phyloP scores from a whole-genome alignment of 2,888 invertebrate species.

The Himalopsyche anomala region DNA sequence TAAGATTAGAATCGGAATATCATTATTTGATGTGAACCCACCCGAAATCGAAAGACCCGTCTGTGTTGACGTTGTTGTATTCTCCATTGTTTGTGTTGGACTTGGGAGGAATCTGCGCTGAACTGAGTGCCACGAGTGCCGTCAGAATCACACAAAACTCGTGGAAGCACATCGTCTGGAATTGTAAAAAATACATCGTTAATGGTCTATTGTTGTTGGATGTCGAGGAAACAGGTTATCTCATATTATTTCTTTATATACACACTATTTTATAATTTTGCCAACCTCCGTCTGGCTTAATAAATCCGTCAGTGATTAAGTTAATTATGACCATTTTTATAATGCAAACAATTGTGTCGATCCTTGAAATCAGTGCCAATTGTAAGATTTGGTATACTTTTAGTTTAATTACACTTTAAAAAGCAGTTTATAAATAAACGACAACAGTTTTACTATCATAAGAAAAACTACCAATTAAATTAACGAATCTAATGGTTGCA shows the following conservation, averaged over 20 bases:
- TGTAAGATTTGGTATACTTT: too few species aligned
- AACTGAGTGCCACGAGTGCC: slow-evolving; percentile 51
- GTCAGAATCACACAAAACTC: slow-evolving; percentile 36
- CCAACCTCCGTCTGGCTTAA: background rate
- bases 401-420: too few species aligned
- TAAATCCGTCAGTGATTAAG: background rate
- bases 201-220: slow-evolving; percentile 42
- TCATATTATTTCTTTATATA: slow-evolving; percentile 17
- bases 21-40: slow-evolving; percentile 67
- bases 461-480: too few species aligned
- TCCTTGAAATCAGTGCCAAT: background rate
- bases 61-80: slow-evolving; percentile 81
- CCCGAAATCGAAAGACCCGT: slow-evolving; percentile 88
- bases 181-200: slow-evolving; percentile 32
- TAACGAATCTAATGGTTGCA: too few species aligned
- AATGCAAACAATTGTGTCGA: background rate
- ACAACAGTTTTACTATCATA: too few species aligned
- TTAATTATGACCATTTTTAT: slow-evolving; percentile 14
- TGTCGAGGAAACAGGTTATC: slow-evolving; percentile 24
- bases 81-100: slow-evolving; percentile 77
- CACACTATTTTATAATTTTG: slow-evolving; percentile 1
- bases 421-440: too few species aligned
- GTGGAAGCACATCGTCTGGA: slow-evolving; percentile 42
- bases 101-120: slow-evolving; percentile 69
- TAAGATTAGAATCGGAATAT: background rate